Evolutionary conservation across 2,888 invertebrate species (phyloP), one percentile per base, ranked within the genome.

Genomic region (Thera britannica): DNA sequence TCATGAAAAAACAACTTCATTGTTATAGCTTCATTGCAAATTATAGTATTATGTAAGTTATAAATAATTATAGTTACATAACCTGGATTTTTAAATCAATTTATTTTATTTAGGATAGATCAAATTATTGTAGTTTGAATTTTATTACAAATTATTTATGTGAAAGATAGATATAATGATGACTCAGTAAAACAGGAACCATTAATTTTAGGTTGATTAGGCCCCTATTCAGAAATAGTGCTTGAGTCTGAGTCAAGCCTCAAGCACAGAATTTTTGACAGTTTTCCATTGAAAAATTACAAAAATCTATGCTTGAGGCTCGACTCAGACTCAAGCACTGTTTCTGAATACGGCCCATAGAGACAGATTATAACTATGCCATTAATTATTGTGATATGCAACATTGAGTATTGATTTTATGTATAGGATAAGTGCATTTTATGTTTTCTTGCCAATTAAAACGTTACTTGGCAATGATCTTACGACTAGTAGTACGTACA

Each of bases 381-480:
- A 51, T 57, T 11, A 11, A 44, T 11, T 55, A 55, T 38, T 57
- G 64, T 65, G 58, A 65, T 65, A 58, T 58, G 64, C 54, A 65
- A 65, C 51, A 9, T 52, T 34, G 44, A 41, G 5, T 56, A 41
- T 5, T 55, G n/a, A 35, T 35, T 54, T 52, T 36, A 35, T 35
- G 35, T n/a, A 12, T 58, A 34, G 35, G 7, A n/a, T 49, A 2
- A 35, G 58, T 58, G n/a, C 34, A 65, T 54, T 41, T 44, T 23
- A 11, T 51, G 23, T 38, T 62, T 11, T 61, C 57, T 55, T 59
- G 66, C 66, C 61, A 61, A 6, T 36, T 23, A 46, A 46, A 60
- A 36, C 46, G 44, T 46, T 58, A 62, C 36, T 55, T 1, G 51
- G 34, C 1, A 67, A 3, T 38, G 23, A n/a, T 49, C 4, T 49